Evolutionary conservation across 2,888 invertebrate species (phyloP), one percentile per base, ranked within the genome.

Genomic region (Dorcus hopei): DNA sequence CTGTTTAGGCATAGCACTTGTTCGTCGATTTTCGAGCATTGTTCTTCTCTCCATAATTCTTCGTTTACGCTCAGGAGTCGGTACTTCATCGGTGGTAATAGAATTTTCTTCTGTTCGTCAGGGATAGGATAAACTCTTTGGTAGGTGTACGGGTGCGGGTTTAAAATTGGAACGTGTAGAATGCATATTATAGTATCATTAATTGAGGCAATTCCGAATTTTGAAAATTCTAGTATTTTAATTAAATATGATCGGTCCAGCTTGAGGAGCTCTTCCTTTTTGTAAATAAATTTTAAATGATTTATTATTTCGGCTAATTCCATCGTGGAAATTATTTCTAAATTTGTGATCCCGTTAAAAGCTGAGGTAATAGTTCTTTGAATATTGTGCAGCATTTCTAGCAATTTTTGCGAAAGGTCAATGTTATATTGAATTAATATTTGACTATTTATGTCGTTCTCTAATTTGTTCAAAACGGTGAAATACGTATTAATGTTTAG

Each of bases 201-300:
- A 23, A 53, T 3, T 1, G 53, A 45, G 9, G 47, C 38, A 53
- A 47, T 47, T 53, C 50, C 5, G 52, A 47, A 47, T 47, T 53
- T 57, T 3, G 52, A 47, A 47, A 53, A 57, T 19, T 53, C 53
- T 23, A 53, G 40, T 4, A 53, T 48, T 45, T 57, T 47, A 39
- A 47, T 52, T 7, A 57, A 26, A 41, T 66, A 63, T 40, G 48
- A 9, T 11, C 23, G 33, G 38, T 63, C 59, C 11, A 53, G 47
- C 16, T 57, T 49, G 16, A 61, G 14, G 56, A 63, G 26, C 54
- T 62, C 59, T 14, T 55, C 14, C 39, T 43, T n/a, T 52, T 58
- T 59, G 39, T 66, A 63, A 9, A 64, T 56, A 8, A 51, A 7
- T 48, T 49, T 57, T 9, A 60, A 38, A 33, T 65, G 63, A 9